Base-by-base conservation (phyloP, 2,797 vertebrate species). In the Ataeniobius toweri region DNA sequence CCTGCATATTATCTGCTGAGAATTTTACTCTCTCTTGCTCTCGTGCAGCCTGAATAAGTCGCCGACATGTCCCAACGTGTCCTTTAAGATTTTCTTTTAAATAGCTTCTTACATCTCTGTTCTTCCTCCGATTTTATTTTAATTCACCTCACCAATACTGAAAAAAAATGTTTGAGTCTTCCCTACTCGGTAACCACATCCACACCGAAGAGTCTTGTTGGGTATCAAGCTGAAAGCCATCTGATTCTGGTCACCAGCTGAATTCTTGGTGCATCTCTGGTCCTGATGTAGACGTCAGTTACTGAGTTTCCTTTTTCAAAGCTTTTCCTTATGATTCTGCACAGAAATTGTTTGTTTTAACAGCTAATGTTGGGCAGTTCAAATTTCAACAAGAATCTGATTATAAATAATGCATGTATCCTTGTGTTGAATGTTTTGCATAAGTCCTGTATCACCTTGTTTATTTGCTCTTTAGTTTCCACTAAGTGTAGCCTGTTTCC, bases 401-500 rank as follows among this genome's bases (percentile, higher is more conserved):
- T 44, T 41, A 16, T 61, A 50, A 28, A 41, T n/a, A 26, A 56
- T 65, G 39, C 31, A 65, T 61, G n/a, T 4, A 59, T 3, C n/a
- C 65, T n/a, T n/a, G 41, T 6, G 9, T 39, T 5, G 65, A 44
- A n/a, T n/a, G 12, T 68, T 51, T 31, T 31, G 22, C 20, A 1
- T 9, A 28, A 20, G 22, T 61, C 44, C 50, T 55, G 13, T 22
- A 18, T 41, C 6, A 65, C 53, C 26, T 39, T 3, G 55, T 58
- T 73, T 50, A 71, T 56, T 41, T 53, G 5, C 44, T 12, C 9
- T 55, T 50, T 70, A 6, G 22, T 71, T 86, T 73, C 28, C 31
- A 13, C 50, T 44, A 5, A 13, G 28, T 78, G 48, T 44, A 53
- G 22, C 58, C 36, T 65, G 28, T 80, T 76, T 69, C 36, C 70